Base-by-base conservation (phyloP, 53 echinoderm and acorn worm species). In the Glandiceps talaboti region DNA sequence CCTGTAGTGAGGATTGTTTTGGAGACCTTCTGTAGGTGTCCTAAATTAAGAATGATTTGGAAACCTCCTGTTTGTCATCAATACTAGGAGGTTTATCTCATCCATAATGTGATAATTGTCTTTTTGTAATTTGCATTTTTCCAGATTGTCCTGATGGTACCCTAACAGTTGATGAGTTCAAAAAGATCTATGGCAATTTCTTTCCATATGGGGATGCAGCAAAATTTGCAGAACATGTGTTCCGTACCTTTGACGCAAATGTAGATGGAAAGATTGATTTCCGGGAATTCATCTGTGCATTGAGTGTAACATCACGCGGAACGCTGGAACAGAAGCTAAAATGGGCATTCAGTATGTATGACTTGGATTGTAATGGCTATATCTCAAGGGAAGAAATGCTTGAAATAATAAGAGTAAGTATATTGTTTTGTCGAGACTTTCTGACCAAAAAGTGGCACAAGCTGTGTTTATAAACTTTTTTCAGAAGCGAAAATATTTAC, bases 311-410 rank as follows among this genome's bases (percentile, higher is more conserved):
- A 73, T 93, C 93, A 0, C 83, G 99, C 30, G 99, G 99, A 32
- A 45, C 91, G 75, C 84, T 99, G 28, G 99, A 99, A 31, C 86
- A 99, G 79, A 93, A 99, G 77, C 85, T 99, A 28, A 93, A 93
- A 73, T 99, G 99, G 99, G 99, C 99, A 80, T 99, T 99, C 89
- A 94, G 91, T 30, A 99, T 99, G 99, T 99, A 99, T 75, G 99
- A 99, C 79, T 86, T 99, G 32, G 99, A 99, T 75, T 89, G 99
- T 30, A 93, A 97, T 75, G 99, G 99, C 14, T 97, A 84, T 79
- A 97, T 97, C 31, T 97, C 99, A 31, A 87, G 89, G 74, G 79
- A 86, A 72, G 99, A 97, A 83, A 97, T 97, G 99, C 80, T 93
- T 79, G 99, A 97, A 88, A 97, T 97, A 32, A 93, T 97, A 26